phyloP scores from a whole-genome alignment of 2,113 vertebrate genomes.

The Chaetorhynchus papuensis region DNA sequence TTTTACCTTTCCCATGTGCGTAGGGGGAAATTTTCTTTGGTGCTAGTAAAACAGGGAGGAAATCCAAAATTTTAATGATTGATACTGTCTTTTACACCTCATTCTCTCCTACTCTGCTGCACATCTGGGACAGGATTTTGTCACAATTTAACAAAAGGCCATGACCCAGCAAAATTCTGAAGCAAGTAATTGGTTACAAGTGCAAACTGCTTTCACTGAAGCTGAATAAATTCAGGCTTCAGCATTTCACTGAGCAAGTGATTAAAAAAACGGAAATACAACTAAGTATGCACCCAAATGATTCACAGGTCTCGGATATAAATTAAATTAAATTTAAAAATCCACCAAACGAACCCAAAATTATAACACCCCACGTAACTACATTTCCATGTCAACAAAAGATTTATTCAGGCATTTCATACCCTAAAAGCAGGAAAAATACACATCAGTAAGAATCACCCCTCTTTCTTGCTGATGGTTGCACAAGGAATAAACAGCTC shows the following conservation, averaged over 20 bases:
- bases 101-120: background rate
- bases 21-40: background rate
- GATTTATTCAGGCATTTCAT: background rate
- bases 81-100: background rate
- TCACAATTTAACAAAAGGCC: background rate
- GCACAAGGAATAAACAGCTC: slow-evolving; percentile 22
- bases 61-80: background rate
- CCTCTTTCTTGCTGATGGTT: background rate
- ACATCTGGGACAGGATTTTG: background rate
- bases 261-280: background rate
- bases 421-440: background rate
- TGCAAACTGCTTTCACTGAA: background rate
- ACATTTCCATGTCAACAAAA: background rate
- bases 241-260: background rate
- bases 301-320: background rate
- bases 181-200: background rate
- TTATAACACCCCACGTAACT: background rate
- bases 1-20: background rate
- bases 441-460: background rate
- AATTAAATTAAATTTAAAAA: background rate
- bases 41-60: background rate
- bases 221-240: background rate
- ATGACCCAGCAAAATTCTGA: background rate
- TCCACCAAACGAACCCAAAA: background rate
- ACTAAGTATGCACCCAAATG: background rate